phyloP scores from a whole-genome alignment of 1,140 invertebrate species.

The Ceratosolen fusciceps region DNA sequence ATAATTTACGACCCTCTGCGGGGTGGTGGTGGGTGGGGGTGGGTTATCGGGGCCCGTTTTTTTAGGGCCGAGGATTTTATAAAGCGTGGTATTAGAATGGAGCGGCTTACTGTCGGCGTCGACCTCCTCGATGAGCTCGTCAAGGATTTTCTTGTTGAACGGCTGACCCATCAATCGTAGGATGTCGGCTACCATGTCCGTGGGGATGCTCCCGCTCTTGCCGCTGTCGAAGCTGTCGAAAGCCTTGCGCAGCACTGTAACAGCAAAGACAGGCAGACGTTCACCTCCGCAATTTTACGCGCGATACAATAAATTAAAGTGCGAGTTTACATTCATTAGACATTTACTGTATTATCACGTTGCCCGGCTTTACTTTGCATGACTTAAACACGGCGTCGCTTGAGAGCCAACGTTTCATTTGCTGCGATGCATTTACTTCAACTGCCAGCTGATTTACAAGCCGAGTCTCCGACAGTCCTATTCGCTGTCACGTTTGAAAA shows the following conservation, averaged over 20 bases:
- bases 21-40: too few species aligned
- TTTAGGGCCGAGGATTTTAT: background rate
- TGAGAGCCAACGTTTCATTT: too few species aligned
- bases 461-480: too few species aligned
- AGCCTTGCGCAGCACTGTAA: slow-evolving; percentile 88
- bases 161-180: slow-evolving; percentile 95
- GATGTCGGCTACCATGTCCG: slow-evolving; percentile 95
- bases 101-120: slow-evolving; percentile 89
- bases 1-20: background rate
- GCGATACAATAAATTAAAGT: too few species aligned
- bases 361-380: too few species aligned
- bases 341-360: too few species aligned
- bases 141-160: slow-evolving; percentile 94
- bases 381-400: too few species aligned
- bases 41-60: background rate
- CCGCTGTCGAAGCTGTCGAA: slow-evolving; percentile 97
- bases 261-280: background rate
- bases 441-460: too few species aligned
- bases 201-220: slow-evolving; percentile 92
- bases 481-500: too few species aligned
- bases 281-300: background rate
- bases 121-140: slow-evolving; percentile 95
- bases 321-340: too few species aligned
- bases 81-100: background rate
- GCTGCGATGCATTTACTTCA: too few species aligned